phyloP scores from a whole-genome alignment of 2,113 vertebrate species.

The Gambusia holbrooki region DNA sequence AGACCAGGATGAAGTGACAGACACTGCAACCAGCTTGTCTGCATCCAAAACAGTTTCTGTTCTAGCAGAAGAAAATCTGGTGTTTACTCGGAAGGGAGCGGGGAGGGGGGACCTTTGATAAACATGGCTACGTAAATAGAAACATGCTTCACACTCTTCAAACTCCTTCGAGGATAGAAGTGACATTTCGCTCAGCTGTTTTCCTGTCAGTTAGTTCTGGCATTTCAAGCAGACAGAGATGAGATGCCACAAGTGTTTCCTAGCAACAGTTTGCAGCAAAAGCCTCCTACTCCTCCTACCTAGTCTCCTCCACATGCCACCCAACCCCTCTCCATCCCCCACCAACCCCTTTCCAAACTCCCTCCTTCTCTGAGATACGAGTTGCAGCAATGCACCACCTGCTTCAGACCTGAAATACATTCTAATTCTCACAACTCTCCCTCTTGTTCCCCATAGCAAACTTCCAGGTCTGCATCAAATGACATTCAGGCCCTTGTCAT shows the following conservation, averaged over 20 bases:
- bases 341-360: conserved; percentile 23
- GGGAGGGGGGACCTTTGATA: conserved; percentile 47
- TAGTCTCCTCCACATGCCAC: not conserved
- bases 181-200: conserved; percentile 67
- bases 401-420: conserved; percentile 75
- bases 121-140: conserved; percentile 59
- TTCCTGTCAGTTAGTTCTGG: conserved; percentile 59
- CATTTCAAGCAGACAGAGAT: conserved; percentile 65
- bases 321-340: not conserved
- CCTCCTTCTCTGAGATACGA: conserved; percentile 60
- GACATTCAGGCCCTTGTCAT: conserved; percentile 57
- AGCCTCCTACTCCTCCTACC: conserved; percentile 33
- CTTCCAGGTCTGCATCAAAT: conserved; percentile 49
- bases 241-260: conserved; percentile 84
- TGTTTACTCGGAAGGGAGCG: conserved; percentile 31
- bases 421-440: conserved; percentile 60
- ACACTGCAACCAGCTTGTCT: conserved; percentile 11
- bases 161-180: conserved; percentile 50
- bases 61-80: conserved; percentile 30
- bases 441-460: conserved; percentile 25
- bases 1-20: conserved; percentile 9
- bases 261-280: conserved; percentile 80
- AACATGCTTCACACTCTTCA: conserved; percentile 45
- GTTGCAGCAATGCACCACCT: conserved; percentile 82
- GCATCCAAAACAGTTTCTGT: conserved; percentile 36